Conservation (phyloP, 2,113 vertebrate species). For the Phalacrocorax brasilianus region DNA sequence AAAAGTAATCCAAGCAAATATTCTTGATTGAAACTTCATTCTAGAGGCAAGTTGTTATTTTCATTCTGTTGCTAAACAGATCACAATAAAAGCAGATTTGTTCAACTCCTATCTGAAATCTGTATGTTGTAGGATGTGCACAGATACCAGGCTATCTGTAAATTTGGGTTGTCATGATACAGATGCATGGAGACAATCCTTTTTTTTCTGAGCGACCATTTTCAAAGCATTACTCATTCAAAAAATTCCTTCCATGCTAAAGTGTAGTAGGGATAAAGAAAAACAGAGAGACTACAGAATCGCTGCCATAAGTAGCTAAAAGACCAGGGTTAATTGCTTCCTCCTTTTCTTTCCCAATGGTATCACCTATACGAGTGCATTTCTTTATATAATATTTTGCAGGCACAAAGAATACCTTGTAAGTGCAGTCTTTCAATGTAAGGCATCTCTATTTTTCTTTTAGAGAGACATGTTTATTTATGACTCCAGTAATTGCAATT, state of each 20-base stretch:
- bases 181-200: not conserved
- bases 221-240: not conserved
- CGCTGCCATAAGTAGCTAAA: not conserved
- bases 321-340: fast-evolving
- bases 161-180: not conserved
- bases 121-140: not conserved
- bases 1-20: not conserved
- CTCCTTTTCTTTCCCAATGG: not conserved
- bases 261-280: not conserved
- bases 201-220: not conserved
- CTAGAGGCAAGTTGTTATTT: not conserved
- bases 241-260: not conserved
- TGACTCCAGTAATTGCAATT: not conserved
- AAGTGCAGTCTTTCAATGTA: not conserved
- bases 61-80: not conserved
- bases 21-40: not conserved
- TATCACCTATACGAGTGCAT: not conserved
- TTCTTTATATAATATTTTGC: not conserved
- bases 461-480: not conserved
- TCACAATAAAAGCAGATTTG: not conserved
- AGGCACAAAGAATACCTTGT: not conserved
- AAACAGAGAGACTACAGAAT: not conserved
- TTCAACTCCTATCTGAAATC: not conserved
- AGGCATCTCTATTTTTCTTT: not conserved
- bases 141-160: not conserved